phyloP scores from a whole-genome alignment of 1,140 invertebrate genomes.

The Drosophila oshimai region DNA sequence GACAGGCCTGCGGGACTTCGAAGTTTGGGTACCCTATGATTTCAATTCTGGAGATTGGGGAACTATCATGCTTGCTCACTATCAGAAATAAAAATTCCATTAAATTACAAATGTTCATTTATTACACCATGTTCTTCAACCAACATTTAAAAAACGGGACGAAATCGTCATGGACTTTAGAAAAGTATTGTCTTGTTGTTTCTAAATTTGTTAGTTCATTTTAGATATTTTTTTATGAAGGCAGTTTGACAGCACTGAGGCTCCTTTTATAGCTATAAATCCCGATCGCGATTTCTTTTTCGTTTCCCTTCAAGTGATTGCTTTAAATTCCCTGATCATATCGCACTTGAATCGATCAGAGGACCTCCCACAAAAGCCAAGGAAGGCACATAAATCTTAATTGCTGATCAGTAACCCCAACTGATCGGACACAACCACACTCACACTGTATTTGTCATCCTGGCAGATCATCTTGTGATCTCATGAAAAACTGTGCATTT shows the following conservation, averaged over 20 bases:
- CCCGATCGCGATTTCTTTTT: neutral
- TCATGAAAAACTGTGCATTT: conserved; percentile 1
- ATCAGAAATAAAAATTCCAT: too few species aligned
- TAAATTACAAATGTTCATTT: too few species aligned
- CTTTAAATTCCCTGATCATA: conserved; percentile 22
- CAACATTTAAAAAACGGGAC: too few species aligned
- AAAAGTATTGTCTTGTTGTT: too few species aligned
- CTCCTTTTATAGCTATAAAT: neutral
- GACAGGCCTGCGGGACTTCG: conserved; percentile 44
- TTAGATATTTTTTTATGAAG: neutral
- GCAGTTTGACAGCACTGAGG: neutral
- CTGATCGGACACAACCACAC: conserved; percentile 15
- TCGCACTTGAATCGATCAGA: conserved; percentile 45
- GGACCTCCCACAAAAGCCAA: conserved; percentile 41
- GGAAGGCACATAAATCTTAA: conserved; percentile 65
- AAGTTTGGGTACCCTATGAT: conserved; percentile 61
- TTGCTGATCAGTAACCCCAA: conserved; percentile 42
- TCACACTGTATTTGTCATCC: conserved; percentile 33
- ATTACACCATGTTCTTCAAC: too few species aligned
- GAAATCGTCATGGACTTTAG: too few species aligned
- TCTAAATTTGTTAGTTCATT: neutral
- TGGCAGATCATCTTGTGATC: conserved; percentile 18
- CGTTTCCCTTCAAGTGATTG: conserved; percentile 13
- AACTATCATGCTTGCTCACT: neutral
- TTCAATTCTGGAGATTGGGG: conserved; percentile 2